Evolutionary conservation across 1,140 invertebrate genomes (phyloP).

Genomic region (Nymphalis io): DNA sequence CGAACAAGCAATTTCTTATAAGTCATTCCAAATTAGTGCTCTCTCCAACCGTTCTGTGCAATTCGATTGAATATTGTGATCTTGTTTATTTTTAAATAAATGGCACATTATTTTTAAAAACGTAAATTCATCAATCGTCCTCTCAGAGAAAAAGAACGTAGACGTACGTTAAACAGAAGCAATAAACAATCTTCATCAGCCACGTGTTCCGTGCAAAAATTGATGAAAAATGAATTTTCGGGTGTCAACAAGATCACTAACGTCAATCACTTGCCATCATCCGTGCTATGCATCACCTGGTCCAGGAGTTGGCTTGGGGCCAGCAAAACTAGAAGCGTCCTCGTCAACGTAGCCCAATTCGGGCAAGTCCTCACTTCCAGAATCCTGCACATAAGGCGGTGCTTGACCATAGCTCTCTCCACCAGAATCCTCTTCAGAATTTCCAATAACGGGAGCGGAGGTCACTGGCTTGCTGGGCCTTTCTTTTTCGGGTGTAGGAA

Average conservation of each 20-base stretch:
- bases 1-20: conserved; percentile 65
- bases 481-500: conserved; percentile 59
- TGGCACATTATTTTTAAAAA: conserved; percentile 40
- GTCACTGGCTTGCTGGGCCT: conserved; percentile 44
- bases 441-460: conserved; percentile 6
- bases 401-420: conserved; percentile 47
- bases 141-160: conserved; percentile 39
- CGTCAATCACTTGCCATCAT: conserved; percentile 66
- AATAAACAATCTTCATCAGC: conserved; percentile 32
- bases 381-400: conserved; percentile 46
- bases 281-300: conserved; percentile 76
- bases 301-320: conserved; percentile 66
- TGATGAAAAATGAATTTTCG: conserved; percentile 34
- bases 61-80: conserved; percentile 68
- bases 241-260: conserved; percentile 69
- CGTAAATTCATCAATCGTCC: conserved; percentile 35
- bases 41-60: conserved; percentile 56
- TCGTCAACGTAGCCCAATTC: conserved; percentile 58
- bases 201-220: conserved; percentile 23
- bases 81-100: conserved; percentile 50
- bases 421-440: conserved; percentile 36
- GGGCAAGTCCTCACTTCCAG: conserved; percentile 36
- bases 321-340: conserved; percentile 57
- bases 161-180: conserved; percentile 22
- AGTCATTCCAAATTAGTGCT: conserved; percentile 49